A percentile compares a stretch with the other conserved stretches of the same genome.
Conservation (phyloP, 2,797 vertebrate genomes). For the Smutsia gigantea region DNA sequence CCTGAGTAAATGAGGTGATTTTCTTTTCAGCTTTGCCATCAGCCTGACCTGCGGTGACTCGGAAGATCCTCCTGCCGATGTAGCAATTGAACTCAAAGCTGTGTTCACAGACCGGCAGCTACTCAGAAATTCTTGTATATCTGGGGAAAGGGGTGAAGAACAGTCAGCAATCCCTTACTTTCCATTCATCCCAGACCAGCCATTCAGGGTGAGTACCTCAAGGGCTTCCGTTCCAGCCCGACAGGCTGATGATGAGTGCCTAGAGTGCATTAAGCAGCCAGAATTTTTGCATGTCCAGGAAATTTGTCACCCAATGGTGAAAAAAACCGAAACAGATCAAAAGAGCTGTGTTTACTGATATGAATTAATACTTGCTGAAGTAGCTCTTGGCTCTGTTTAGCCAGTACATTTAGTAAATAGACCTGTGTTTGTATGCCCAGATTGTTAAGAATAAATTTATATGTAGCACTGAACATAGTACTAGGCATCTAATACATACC, state of each 20-base stretch:
- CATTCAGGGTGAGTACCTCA: constrained; percentile 94
- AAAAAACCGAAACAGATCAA: constrained; percentile 35
- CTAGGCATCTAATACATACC: not conserved
- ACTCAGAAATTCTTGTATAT: constrained; percentile 93
- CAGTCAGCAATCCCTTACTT: constrained; percentile 95
- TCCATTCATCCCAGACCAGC: constrained; percentile 98
- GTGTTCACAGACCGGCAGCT: constrained; percentile 95
- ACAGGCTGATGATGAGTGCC: constrained; percentile 17
- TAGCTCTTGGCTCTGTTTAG: not conserved
- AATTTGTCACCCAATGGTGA: constrained; percentile 2
- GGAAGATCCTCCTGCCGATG: constrained; percentile 90
- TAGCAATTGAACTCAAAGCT: constrained; percentile 96
- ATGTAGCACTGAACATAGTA: not conserved
- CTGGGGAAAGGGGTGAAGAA: constrained; percentile 94
- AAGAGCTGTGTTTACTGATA: constrained; percentile 20
- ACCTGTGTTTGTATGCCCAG: not conserved
- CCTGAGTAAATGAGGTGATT: constrained; percentile 32
- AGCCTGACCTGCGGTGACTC: constrained; percentile 95
- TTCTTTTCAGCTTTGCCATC: constrained; percentile 93
- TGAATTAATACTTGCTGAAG: not conserved
- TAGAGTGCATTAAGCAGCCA: constrained; percentile 57
- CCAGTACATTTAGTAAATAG: constrained; percentile 25
- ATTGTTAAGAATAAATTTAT: constrained; percentile 36
- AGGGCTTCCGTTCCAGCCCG: not conserved
- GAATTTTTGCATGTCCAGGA: constrained; percentile 67